These are phyloP conservation scores for Epinotia demarniana DNA, from an alignment of 2,888 invertebrate species.

Conservation along the genomic window DNA sequence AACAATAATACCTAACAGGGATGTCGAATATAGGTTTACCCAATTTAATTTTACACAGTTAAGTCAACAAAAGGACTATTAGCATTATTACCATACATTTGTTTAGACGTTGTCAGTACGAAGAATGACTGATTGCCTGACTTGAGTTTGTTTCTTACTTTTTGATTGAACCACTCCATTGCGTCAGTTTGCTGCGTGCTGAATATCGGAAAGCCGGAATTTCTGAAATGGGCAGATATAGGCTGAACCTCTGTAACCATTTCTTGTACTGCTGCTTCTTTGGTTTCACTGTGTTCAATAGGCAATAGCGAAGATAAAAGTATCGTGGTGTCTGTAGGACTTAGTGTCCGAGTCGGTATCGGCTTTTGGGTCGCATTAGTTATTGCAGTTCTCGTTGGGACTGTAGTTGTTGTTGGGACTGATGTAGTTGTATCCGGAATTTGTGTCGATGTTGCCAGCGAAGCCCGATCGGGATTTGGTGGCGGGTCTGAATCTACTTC, in stretches of 20 bases:
- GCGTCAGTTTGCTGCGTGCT: conserved; percentile 50
- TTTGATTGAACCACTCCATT: conserved; percentile 66
- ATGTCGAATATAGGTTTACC: background rate
- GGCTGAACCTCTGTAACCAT: background rate
- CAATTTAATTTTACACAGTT: conserved; percentile 52
- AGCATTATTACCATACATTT: background rate
- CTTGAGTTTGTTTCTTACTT: conserved; percentile 53
- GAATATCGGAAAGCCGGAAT: background rate
- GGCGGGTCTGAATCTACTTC: background rate
- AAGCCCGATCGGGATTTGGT: background rate
- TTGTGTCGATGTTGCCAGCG: background rate
- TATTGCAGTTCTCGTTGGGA: background rate
- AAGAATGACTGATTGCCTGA: conserved; percentile 50
- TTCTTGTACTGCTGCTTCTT: background rate
- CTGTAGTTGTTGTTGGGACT: background rate
- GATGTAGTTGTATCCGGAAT: background rate
- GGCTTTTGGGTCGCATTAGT: background rate
- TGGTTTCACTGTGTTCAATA: background rate
- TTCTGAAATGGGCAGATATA: background rate
- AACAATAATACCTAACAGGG: too few species aligned
- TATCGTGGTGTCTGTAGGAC: background rate
- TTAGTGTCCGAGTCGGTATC: background rate
- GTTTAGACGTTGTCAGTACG: conserved; percentile 51
- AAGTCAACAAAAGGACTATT: conserved; percentile 58
- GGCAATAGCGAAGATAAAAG: background rate